Evolutionary conservation across 2,113 vertebrate genomes (phyloP), one percentile per base, ranked within the genome.

Genomic region (Campylorhamphus procurvoides): DNA sequence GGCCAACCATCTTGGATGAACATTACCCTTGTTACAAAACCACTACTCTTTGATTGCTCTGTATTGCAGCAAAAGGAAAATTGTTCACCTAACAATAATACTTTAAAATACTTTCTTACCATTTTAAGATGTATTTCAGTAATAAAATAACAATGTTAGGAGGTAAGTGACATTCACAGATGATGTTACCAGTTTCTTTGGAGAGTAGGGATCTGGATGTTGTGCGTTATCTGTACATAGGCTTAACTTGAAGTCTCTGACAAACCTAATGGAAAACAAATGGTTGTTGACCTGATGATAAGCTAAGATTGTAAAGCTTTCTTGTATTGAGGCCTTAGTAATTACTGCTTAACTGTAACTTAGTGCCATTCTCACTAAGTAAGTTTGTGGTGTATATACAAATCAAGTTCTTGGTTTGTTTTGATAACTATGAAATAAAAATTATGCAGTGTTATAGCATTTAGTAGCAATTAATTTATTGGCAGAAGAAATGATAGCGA

Each of bases 381-480:
- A 84, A 42, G 53, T 75, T n/a, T 0, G 0, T 53, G 73, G 31
- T 72, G 18, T 84, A 81, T 89, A 90, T 84, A 78, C 37, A 75
- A 72, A 75, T 74, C 29, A 58, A 29, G 24, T 64, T 89, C 25
- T 73, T 92, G 24, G 56, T 76, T 88, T 94, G 73, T 84, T 86
- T 88, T 96, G 73, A 53, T 90, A 78, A 39, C 44, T 25, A 24
- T 77, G 66, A 86, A 71, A 68, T 60, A 78, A 87, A 89, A 92
- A 81, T 64, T 63, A 55, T n/a, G 49, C 11, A 35, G 39, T 56
- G 7, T 72, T 92, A 75, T 3, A 74, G 27, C 66, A 71, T 75
- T 86, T 86, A 81, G 55, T 63, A 83, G 49, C 3, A 9, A 75
- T 64, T 94, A 80, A 76, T 87, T 78, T 87, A 60, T 81, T 84